phyloP scores from a whole-genome alignment of 2,113 vertebrate species.

The Gadus chalcogrammus region DNA sequence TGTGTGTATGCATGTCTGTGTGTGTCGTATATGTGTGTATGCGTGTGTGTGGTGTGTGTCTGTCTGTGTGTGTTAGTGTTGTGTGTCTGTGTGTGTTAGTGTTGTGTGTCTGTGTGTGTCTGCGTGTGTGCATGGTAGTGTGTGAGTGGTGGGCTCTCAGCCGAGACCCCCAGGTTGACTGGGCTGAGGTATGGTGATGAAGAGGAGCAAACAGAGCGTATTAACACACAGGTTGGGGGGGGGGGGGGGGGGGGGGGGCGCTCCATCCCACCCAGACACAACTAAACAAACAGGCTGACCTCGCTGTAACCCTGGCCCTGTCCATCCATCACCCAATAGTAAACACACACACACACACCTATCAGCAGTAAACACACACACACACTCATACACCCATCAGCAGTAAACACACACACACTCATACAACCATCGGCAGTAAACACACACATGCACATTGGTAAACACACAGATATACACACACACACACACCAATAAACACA shows the following conservation, averaged over 20 bases:
- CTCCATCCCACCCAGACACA: constrained; percentile 54
- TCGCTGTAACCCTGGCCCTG: constrained; percentile 53
- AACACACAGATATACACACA: no score
- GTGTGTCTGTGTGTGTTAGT: no score
- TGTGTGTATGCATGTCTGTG: no score
- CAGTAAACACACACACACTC: constrained; percentile 17
- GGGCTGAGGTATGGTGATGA: constrained; percentile 62
- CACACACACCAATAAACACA: not conserved
- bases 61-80: no score
- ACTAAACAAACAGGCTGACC: constrained; percentile 67
- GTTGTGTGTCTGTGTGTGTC: no score
- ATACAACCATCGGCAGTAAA: not conserved
- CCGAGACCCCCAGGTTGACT: constrained; percentile 32
- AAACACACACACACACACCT: constrained; percentile 5
- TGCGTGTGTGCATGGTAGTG: no score
- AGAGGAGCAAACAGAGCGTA: constrained; percentile 63
- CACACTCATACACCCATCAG: constrained; percentile 2
- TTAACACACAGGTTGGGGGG: constrained; percentile 46
- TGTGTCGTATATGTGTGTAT: no score
- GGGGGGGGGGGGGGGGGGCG: not conserved
- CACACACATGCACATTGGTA: no score
- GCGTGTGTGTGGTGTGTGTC: no score
- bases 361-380: not conserved
- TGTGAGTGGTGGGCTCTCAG: no score
- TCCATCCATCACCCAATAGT: constrained; percentile 67